Base-by-base conservation (phyloP, 1,140 invertebrate species). In the Drosophila pseudoananassae region DNA sequence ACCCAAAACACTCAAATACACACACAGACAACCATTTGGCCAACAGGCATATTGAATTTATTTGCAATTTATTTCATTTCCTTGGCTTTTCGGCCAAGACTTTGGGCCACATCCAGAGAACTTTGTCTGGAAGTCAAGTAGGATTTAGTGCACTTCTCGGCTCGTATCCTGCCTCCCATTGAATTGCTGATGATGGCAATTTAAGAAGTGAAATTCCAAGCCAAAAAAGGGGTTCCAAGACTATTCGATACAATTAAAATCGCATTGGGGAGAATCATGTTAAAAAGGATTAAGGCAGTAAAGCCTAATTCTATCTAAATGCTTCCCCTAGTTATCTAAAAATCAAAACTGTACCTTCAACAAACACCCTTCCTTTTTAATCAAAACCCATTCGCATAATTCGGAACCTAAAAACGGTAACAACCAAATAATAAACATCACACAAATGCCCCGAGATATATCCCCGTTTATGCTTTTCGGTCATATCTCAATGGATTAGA, bases 41-140 rank as follows among this genome's bases (percentile, higher is more conserved):
- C 71, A 72, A 50, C 29, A 74, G 60, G 73, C 61, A 87, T 78
- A 82, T 87, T 87, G 82, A 85, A 85, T 87, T 87, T 87, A 87
- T 87, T 87, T 87, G 82, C 82, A 87, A 82, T 87, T 87, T 87
- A 87, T 87, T 82, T 83, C 78, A 82, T 88, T 87, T 88, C 78
- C 64, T 74, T 88, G 72, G 83, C 78, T 85, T 88, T 82, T 87
- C 61, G 83, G 76, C 76, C 69, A 33, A 3, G 53, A 38, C 54
- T 38, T 20, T 38, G 14, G 55, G 68, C 68, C 38, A 29, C 20
- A 36, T 63, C 45, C 52, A 38, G 25, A 50, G 31, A 10, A 20
- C 9, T 20, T 46, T 20, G 17, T 46, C 40, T 12, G 27, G 8
- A 50, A 17, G 25, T 31, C 15, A 36, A 46, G 17, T 15, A 15